Base-by-base conservation (phyloP, 35 echinoderm and acorn worm genomes). In the Chiridota heheva region DNA sequence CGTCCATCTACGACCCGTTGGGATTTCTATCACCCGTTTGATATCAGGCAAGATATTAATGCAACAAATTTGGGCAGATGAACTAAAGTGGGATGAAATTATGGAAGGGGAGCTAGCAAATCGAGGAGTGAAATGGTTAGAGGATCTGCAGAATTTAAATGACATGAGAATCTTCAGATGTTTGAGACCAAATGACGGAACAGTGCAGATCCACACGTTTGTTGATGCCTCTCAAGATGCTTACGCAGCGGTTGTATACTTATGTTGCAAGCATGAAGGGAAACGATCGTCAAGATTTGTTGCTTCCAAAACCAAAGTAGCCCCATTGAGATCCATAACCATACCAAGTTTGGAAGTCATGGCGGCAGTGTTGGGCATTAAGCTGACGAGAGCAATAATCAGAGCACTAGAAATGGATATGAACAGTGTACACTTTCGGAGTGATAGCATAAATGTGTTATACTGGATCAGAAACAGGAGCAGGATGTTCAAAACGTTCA, bases 321-420 rank as follows among this genome's bases (percentile, higher is more conserved):
- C 73, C 4, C 73, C 73, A 17, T 18, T 76, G 20, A 76, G 56
- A 76, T 24, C 72, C 2, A 31, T 55, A 27, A 76, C 43, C 56
- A 76, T 76, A 20, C 73, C 73, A 22, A 78, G 73, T 36, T 27
- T 78, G 22, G 73, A 78, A 26, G 32, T 78, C 7, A 78, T 78
- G 73, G 73, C 73, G n/a, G 35, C 73, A 58, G 29, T 78, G 30
- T 36, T 78, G 0, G 73, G 73, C 1, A 18, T 78, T 36, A 56
- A 40, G 7, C 40, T 78, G 5, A 46, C 35, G 18, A 40, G 30
- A 12, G 16, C 47, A 59, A n/a, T 78, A 1, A 39, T 36, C 4
- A 78, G 34, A 47, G 7, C 35, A 1, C 40, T 78, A 27, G 29
- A 73, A 18, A 20, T 25, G n/a, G 1, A 73, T 5, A 17, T 46